Conservation (phyloP, 2,797 vertebrate genomes). For the Phoeniculus purpureus region DNA sequence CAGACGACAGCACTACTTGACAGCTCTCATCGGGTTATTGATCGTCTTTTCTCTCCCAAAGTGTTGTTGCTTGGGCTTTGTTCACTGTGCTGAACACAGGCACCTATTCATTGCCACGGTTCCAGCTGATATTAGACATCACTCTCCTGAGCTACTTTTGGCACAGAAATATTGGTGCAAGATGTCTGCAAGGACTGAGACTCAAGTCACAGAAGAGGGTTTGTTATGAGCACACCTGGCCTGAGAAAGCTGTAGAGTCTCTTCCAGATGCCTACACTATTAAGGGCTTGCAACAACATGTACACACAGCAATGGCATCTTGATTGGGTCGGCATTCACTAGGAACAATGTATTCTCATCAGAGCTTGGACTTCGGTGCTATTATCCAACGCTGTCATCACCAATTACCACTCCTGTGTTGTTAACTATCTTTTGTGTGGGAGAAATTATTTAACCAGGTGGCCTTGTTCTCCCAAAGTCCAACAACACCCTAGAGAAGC, state of each 20-base stretch:
- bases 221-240: neutral
- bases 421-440: neutral
- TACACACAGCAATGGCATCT: neutral
- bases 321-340: neutral
- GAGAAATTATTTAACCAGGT: neutral
- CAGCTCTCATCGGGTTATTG: neutral
- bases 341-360: neutral
- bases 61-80: neutral
- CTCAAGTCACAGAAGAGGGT: neutral
- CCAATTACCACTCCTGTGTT: neutral
- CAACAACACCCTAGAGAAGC: neutral
- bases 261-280: neutral
- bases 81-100: neutral
- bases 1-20: constrained; percentile 14
- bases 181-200: neutral
- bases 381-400: neutral
- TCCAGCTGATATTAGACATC: neutral
- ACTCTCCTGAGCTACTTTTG: neutral
- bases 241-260: neutral
- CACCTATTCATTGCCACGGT: neutral
- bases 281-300: neutral
- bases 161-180: neutral
- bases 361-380: neutral
- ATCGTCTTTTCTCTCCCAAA: constrained; percentile 6
- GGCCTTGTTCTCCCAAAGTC: neutral